Percentiles rank a stretch among this genome's conserved stretches.
Evolutionary conservation across 2,113 vertebrate genomes (phyloP).

Genomic region (Bubo bubo): DNA sequence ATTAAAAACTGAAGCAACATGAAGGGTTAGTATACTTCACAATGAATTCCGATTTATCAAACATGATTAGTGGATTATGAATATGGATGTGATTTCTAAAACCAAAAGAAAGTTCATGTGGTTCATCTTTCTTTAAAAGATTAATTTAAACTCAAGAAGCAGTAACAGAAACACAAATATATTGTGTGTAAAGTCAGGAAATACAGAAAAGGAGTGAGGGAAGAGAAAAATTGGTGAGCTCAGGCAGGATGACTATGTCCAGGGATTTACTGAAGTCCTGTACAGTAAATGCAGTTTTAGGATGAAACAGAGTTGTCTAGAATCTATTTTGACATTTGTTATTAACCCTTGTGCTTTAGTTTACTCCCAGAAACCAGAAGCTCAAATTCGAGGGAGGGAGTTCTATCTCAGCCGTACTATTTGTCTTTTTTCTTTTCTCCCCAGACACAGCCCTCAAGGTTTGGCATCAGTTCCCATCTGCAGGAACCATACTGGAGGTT

Average conservation of each 20-base stretch:
- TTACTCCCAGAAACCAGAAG: neutral
- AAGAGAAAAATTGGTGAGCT: neutral
- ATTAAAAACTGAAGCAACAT: constrained; percentile 47
- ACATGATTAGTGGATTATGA: constrained; percentile 69
- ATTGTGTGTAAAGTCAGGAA: neutral
- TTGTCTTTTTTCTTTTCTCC: neutral
- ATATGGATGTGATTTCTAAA: constrained; percentile 73
- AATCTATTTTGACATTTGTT: neutral
- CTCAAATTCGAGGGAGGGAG: neutral
- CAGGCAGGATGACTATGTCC: neutral
- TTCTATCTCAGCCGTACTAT: neutral
- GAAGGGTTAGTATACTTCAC: constrained; percentile 56
- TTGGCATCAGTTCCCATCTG: neutral
- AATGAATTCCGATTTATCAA: constrained; percentile 70
- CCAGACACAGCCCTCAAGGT: neutral
- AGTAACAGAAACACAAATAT: neutral
- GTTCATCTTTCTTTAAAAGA: constrained; percentile 46
- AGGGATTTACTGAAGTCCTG: neutral
- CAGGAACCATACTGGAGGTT: neutral
- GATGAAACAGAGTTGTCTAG: neutral
- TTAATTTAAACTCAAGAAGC: constrained; percentile 53
- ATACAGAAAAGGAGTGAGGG: neutral
- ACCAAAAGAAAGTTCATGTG: constrained; percentile 60
- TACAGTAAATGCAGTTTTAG: neutral
- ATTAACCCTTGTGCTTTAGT: neutral